Evolutionary conservation across 2,888 invertebrate genomes (phyloP).

Genomic region (Ectropis crepuscularia): DNA sequence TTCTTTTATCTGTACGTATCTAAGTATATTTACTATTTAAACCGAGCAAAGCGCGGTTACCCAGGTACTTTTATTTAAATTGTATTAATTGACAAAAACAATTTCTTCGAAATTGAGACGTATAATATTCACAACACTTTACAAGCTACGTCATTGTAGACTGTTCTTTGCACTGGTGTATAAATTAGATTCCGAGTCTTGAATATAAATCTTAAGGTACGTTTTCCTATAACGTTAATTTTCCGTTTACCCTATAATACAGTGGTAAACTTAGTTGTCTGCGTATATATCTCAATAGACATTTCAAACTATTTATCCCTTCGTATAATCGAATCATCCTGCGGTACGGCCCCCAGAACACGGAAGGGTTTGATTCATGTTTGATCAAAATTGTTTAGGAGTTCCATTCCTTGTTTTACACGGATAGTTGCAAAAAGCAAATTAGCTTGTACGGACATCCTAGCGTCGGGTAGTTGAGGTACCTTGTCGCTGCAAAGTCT

Average conservation of each 20-base stretch:
- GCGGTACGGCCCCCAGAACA: conserved; percentile 9
- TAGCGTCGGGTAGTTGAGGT: not conserved
- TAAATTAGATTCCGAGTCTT: too few species aligned
- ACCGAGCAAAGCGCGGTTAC: too few species aligned
- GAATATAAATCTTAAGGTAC: not conserved
- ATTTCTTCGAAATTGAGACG: too few species aligned
- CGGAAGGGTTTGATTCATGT: conserved; percentile 11
- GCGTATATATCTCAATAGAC: not conserved
- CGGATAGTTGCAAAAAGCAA: conserved; percentile 24
- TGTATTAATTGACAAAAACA: too few species aligned
- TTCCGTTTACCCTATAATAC: too few species aligned
- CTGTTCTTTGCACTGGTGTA: too few species aligned
- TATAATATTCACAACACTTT: not conserved
- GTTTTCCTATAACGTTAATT: not conserved
- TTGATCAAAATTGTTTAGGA: conserved; percentile 30
- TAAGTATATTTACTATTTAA: too few species aligned
- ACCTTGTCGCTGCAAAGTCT: not conserved
- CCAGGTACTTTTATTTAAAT: too few species aligned
- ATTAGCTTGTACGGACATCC: conserved; percentile 15
- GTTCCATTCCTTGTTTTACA: conserved; percentile 19
- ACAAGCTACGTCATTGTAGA: too few species aligned
- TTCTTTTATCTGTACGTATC: too few species aligned
- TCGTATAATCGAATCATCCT: conserved; percentile 16
- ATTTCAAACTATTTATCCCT: conserved; percentile 11
- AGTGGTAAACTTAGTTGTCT: not conserved